These are phyloP conservation scores for Cyanoderma ruficeps DNA, from an alignment of 2,113 vertebrate genomes.

Conservation along the genomic window DNA sequence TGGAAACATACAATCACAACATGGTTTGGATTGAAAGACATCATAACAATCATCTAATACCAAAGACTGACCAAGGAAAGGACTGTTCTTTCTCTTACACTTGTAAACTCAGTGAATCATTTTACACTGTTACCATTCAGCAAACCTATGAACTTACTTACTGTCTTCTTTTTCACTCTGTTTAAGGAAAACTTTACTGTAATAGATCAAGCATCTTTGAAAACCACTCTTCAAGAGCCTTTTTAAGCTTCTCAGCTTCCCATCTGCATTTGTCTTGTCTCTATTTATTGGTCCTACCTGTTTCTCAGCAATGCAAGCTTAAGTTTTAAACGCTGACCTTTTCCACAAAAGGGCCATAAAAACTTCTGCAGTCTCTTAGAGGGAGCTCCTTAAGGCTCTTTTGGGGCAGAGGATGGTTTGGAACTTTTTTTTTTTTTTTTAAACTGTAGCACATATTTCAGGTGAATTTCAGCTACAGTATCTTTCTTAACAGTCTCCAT, in stretches of 20 bases:
- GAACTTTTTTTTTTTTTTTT: background rate
- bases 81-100: background rate
- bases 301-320: background rate
- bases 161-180: background rate
- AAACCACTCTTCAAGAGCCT: background rate
- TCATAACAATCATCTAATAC: background rate
- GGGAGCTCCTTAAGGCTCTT: background rate
- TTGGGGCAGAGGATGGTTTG: accelerated
- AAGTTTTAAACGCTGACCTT: background rate
- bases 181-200: background rate
- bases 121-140: background rate
- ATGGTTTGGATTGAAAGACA: background rate
- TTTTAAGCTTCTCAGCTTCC: background rate
- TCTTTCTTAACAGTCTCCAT: background rate
- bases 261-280: background rate
- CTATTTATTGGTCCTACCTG: background rate
- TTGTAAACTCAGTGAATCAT: background rate
- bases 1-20: background rate
- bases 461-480: background rate
- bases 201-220: background rate
- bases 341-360: background rate
- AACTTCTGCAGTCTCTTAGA: background rate
- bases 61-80: background rate
- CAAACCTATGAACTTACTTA: background rate
- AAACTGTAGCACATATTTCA: background rate